Percentiles rank a stretch among this genome's conserved stretches.
phyloP scores from a whole-genome alignment of 2,113 vertebrate genomes.

The Phoenicopterus ruber region DNA sequence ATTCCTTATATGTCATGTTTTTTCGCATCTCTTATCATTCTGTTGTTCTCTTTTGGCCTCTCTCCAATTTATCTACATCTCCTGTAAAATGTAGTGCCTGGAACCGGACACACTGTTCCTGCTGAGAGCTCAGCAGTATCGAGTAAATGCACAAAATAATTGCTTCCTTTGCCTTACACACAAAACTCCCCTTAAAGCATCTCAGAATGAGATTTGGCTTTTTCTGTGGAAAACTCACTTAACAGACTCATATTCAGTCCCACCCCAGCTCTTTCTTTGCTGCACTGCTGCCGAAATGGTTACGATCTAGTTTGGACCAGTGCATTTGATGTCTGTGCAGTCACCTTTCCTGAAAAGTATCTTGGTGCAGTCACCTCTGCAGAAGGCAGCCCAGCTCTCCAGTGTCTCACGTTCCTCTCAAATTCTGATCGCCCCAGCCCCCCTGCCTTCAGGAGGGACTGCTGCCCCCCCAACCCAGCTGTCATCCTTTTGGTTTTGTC shows the following conservation, averaged over 20 bases:
- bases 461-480: neutral
- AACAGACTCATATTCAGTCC: neutral
- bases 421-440: neutral
- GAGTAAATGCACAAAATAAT: conserved; percentile 19
- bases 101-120: conserved; percentile 16
- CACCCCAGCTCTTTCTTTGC: neutral
- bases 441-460: neutral
- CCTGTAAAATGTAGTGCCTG: conserved; percentile 20
- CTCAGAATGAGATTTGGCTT: neutral
- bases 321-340: neutral
- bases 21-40: conserved; percentile 17
- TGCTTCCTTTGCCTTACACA: neutral
- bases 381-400: neutral
- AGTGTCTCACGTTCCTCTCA: neutral
- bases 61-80: conserved; percentile 22
- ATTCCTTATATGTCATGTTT: neutral
- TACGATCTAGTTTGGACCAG: neutral
- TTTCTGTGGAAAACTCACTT: neutral
- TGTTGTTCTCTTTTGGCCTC: conserved; percentile 6
- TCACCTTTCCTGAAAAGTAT: neutral
- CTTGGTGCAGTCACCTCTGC: neutral
- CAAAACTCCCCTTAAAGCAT: neutral
- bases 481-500: neutral
- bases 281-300: neutral
- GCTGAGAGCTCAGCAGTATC: neutral